These are phyloP conservation scores for Onychorhynchus coronatus DNA, from an alignment of 2,113 vertebrate genomes.

Conservation along the genomic window DNA sequence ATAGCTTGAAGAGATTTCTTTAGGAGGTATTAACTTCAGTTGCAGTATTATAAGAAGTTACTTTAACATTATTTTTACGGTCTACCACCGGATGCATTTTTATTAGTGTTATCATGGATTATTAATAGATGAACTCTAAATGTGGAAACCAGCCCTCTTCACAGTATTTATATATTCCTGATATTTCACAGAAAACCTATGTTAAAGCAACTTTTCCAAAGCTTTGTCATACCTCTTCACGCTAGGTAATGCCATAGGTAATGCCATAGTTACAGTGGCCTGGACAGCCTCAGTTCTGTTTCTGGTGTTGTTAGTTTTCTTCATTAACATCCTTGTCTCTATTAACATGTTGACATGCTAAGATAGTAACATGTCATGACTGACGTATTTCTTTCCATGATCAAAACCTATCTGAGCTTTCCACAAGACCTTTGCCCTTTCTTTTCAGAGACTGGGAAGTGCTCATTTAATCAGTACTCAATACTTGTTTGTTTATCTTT, in stretches of 20 bases:
- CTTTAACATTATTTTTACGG: not conserved
- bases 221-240: not conserved
- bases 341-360: not conserved
- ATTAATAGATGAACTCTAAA: not conserved
- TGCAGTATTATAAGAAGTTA: not conserved
- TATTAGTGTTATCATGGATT: not conserved
- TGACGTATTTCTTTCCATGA: rapidly evolving
- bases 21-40: not conserved
- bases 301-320: not conserved
- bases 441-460: not conserved
- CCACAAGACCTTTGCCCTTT: not conserved
- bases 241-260: not conserved
- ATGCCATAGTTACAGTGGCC: not conserved
- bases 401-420: not conserved
- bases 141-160: not conserved
- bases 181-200: not conserved
- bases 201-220: not conserved
- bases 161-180: not conserved
- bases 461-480: not conserved
- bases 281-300: not conserved
- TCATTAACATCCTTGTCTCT: not conserved
- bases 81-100: not conserved
- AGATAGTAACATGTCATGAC: not conserved
- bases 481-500: not conserved
- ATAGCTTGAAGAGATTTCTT: not conserved